A percentile compares a stretch with the other conserved stretches of the same genome.
Conservation (phyloP, 2,888 invertebrate species). For the Stenolophus ochropezus region DNA sequence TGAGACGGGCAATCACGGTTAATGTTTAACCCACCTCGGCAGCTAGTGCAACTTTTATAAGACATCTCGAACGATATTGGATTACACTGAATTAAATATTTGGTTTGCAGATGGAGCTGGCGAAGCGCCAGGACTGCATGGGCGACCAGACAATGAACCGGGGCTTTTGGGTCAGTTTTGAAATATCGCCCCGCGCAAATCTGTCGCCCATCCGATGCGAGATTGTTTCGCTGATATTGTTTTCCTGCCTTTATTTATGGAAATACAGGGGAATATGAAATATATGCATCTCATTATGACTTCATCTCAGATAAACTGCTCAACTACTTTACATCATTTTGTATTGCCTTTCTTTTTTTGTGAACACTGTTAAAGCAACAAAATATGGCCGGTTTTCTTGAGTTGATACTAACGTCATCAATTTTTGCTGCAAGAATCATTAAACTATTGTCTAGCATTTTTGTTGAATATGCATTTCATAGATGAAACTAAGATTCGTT, state of each 20-base stretch:
- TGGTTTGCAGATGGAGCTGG: conserved; percentile 44
- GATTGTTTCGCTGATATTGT: conserved; percentile 23
- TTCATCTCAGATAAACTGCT: conserved; percentile 9
- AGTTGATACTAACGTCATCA: no score
- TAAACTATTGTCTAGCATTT: no score
- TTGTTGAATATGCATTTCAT: no score
- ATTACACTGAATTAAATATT: conserved; percentile 52
- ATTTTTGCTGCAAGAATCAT: no score
- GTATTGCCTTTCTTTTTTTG: no score
- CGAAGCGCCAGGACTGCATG: conserved; percentile 9
- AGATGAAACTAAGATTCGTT: no score
- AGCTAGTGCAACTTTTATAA: conserved; percentile 35
- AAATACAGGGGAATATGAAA: conserved; percentile 1
- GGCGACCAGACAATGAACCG: conserved; percentile 28
- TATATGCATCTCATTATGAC: conserved; percentile 21
- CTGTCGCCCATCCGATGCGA: not conserved
- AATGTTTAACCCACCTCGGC: conserved; percentile 3
- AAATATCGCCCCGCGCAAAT: conserved; percentile 22
- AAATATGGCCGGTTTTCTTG: no score
- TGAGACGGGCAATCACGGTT: conserved; percentile 21
- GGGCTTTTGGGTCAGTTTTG: conserved; percentile 49
- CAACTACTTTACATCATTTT: no score
- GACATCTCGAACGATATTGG: conserved; percentile 22
- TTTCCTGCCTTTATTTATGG: conserved; percentile 21
- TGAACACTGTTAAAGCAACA: no score